Base-by-base conservation (phyloP, 2,888 invertebrate species). In the Apotomis betuletana region DNA sequence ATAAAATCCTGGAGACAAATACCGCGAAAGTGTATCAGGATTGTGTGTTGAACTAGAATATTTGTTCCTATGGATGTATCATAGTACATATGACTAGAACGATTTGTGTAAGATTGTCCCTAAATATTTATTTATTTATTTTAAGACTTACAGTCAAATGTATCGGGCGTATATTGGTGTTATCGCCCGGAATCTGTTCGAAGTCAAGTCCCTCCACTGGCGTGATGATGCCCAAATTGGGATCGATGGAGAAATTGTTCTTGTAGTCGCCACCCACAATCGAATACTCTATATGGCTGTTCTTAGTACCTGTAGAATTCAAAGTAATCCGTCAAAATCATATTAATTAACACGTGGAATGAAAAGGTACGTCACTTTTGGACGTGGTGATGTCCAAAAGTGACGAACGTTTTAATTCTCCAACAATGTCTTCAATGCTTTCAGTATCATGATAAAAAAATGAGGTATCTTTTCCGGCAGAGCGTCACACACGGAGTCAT, bases 211-310 rank as follows among this genome's bases (percentile, higher is more conserved):
- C 94, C 10, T 90, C 92, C 3, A 91, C 85, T 0, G 97, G 97
- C 61, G 92, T 94, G 62, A 99, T 91, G 51, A 95, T 88, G 0
- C 99, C 99, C 8, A 95, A 94, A 76, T 94, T 94, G 0, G 96
- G 94, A 86, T 98, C 96, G 73, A 98, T 96, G 0, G 96, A 95
- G 82, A 98, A 98, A 86, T 98, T 98, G 36, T 94, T 91, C 63
- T 95, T 95, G 75, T 96, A 95, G 70, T 97, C 96, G 0, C 97
- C 97, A 36, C 96, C 95, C 0, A 97, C 93, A 67, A 97, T 95
- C 52, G 96, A 96, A 84, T 97, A 97, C 73, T 96, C 95, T 72
- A 98, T 95, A 84, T 97, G 96, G 81, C 97, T 97, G 85, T 98
- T 98, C 81, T 95, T 96, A 0, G 98, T 98, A 73, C 97, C 96